Evolutionary conservation across 2,113 vertebrate genomes (phyloP).

Genomic region (Psettodes erumei): DNA sequence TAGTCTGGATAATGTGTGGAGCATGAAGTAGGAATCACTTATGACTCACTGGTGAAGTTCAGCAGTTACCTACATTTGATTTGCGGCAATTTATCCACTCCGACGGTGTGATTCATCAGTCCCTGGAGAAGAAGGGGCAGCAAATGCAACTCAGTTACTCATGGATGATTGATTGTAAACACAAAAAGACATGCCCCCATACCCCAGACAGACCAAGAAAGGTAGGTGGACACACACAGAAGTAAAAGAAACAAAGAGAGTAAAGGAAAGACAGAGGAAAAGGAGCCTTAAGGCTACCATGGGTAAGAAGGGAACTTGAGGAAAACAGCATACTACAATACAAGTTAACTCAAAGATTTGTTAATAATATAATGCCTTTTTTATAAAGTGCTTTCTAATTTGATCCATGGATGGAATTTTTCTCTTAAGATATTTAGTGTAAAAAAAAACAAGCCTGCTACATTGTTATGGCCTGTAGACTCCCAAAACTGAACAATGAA

Average conservation of each 20-base stretch:
- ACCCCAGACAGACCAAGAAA: not conserved
- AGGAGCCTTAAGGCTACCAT: not conserved
- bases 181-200: not conserved
- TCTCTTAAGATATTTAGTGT: not conserved
- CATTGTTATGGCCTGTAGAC: not conserved
- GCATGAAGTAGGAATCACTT: constrained; percentile 29
- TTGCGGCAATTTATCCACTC: constrained; percentile 31
- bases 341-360: not conserved
- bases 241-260: not conserved
- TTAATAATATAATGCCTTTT: not conserved
- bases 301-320: not conserved
- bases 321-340: not conserved
- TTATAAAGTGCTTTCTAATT: not conserved
- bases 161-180: constrained; percentile 15
- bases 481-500: constrained; percentile 24
- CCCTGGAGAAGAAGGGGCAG: constrained; percentile 2
- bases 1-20: constrained; percentile 52
- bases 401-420: not conserved
- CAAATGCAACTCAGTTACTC: not conserved
- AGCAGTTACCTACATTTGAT: constrained; percentile 28
- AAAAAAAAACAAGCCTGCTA: not conserved
- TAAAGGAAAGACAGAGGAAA: not conserved
- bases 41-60: constrained; percentile 50
- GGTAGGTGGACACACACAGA: not conserved
- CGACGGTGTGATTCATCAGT: constrained; percentile 38